A percentile compares a stretch with the other conserved stretches of the same genome.
These are phyloP conservation scores for Elaphurus davidianus DNA, from an alignment of 2,113 vertebrate genomes.

Conservation along the genomic window DNA sequence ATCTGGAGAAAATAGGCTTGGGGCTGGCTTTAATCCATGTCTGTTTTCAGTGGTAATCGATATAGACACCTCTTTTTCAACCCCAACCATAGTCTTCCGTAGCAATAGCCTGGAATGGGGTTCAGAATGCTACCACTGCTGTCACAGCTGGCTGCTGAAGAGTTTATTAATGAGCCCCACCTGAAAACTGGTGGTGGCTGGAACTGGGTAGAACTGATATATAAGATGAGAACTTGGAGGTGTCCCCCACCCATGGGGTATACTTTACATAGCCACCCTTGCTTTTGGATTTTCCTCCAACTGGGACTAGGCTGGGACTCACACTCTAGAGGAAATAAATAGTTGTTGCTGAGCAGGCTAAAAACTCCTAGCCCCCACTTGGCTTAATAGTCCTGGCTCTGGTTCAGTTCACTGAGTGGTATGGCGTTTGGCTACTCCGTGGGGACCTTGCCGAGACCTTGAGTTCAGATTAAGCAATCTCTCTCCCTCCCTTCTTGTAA, in stretches of 20 bases:
- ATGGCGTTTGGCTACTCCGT: slow-evolving; percentile 36
- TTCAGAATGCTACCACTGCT: neutral
- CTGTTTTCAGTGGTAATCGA: slow-evolving; percentile 40
- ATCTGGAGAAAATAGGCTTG: slow-evolving; percentile 2
- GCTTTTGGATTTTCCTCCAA: neutral
- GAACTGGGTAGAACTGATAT: neutral
- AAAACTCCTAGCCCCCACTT: neutral
- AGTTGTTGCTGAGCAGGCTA: neutral
- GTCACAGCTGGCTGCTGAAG: neutral
- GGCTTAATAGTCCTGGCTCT: slow-evolving; percentile 9
- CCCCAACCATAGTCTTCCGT: neutral
- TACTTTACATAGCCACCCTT: neutral
- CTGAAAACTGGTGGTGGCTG: neutral
- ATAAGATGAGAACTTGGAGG: neutral
- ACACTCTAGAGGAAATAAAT: neutral
- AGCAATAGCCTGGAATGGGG: neutral
- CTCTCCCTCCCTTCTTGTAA: slow-evolving; percentile 1
- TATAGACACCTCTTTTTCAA: neutral
- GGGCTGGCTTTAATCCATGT: neutral
- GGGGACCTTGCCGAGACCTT: slow-evolving; percentile 43
- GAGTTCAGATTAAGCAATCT: slow-evolving; percentile 55
- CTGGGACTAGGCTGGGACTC: neutral
- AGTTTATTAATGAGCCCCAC: neutral
- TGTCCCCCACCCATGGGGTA: neutral
- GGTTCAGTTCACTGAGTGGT: slow-evolving; percentile 22